Conservation (phyloP, 2,113 vertebrate species). For the Bungarus multicinctus region DNA sequence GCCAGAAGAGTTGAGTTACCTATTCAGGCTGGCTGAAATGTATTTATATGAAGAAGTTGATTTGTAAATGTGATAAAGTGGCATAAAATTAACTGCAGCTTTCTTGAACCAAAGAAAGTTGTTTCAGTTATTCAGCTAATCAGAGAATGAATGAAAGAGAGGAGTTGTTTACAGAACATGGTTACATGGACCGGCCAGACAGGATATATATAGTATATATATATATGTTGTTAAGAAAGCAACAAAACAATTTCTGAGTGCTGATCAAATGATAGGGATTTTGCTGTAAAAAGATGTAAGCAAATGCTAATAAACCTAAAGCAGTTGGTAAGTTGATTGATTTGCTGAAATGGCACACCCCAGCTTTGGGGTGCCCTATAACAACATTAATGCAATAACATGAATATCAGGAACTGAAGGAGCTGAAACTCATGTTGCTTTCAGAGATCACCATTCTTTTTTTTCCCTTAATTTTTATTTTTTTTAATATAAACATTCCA, state of each 20-base stretch:
- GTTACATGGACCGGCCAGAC: not conserved
- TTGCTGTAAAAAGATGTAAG: not conserved
- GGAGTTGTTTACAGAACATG: not conserved
- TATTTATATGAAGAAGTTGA: not conserved
- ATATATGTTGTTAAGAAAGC: not conserved
- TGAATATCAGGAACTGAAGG: not conserved
- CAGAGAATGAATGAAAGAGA: not conserved
- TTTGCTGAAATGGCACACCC: not conserved
- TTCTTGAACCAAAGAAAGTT: not conserved
- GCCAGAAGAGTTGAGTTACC: not conserved
- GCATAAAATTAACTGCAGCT: not conserved
- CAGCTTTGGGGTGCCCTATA: not conserved
- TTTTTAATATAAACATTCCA: too few relatives aligned
- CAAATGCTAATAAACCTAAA: not conserved
- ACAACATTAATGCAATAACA: not conserved
- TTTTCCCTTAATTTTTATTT: too few relatives aligned
- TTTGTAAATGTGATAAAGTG: slow-evolving; percentile 10
- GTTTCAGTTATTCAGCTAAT: slow-evolving; percentile 2
- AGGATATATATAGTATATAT: not conserved
- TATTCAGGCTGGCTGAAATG: not conserved
- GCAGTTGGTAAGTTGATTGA: not conserved
- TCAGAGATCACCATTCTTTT: not conserved
- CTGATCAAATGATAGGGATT: not conserved
- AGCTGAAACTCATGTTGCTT: too few relatives aligned
- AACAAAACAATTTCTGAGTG: not conserved